These are phyloP conservation scores for Abscondita cerata DNA, from an alignment of 2,888 invertebrate genomes.

Conservation along the genomic window DNA sequence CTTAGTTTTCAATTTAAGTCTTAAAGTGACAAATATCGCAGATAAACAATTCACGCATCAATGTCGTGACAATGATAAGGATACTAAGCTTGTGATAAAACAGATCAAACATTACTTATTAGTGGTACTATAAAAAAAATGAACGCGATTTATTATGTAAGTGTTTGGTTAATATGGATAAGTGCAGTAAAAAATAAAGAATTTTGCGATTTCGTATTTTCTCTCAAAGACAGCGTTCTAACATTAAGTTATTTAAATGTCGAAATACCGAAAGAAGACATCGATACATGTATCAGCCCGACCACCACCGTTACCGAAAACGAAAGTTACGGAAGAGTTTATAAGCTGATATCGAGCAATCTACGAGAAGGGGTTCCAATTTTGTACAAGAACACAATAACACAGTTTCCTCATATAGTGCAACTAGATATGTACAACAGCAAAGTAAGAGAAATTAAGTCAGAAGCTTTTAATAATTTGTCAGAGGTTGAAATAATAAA, in stretches of 20 bases:
- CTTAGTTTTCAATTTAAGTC: no score
- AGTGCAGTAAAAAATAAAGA: background rate
- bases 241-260: conserved; percentile 1
- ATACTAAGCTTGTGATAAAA: no score
- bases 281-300: conserved; percentile 2
- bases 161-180: no score
- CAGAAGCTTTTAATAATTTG: conserved; percentile 14
- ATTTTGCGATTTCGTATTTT: conserved; percentile 9
- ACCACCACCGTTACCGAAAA: conserved; percentile 1
- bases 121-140: no score
- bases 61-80: no score
- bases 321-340: background rate
- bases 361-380: conserved; percentile 3
- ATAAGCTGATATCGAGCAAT: background rate
- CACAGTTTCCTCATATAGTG: conserved; percentile 6
- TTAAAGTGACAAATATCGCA: no score
- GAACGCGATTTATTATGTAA: no score
- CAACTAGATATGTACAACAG: conserved; percentile 8
- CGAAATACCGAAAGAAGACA: background rate
- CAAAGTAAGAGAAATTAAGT: conserved; percentile 23
- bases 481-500: background rate
- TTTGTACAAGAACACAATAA: conserved; percentile 4
- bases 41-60: no score
- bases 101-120: no score
- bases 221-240: background rate